phyloP scores from a whole-genome alignment of 35 echinoderm and acorn worm genomes.

The Stichopus chloronotus region DNA sequence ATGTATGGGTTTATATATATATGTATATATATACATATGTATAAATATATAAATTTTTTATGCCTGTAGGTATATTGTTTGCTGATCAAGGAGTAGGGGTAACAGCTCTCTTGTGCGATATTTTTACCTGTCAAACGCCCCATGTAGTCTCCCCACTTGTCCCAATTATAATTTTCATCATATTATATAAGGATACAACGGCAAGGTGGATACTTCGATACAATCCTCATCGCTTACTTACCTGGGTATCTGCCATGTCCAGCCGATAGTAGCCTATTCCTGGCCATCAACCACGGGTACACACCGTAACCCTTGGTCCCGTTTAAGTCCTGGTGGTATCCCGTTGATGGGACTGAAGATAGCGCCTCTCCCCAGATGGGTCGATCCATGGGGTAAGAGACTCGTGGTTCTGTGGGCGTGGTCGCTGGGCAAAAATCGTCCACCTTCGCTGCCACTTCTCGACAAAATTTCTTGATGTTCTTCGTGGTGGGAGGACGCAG shows the following conservation, averaged over 20 bases:
- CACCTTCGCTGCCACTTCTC: background rate
- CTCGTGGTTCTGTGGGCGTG: constrained; percentile 6
- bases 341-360: constrained; percentile 28
- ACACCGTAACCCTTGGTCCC: constrained; percentile 47
- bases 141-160: too few relatives aligned
- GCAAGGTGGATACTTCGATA: too few relatives aligned
- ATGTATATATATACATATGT: background rate
- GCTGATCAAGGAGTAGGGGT: too few relatives aligned
- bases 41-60: background rate
- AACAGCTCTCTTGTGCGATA: too few relatives aligned
- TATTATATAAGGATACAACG: too few relatives aligned
- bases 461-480: constrained; percentile 47
- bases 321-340: constrained; percentile 21
- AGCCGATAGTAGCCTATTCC: constrained; percentile 40
- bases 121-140: too few relatives aligned
- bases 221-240: background rate
- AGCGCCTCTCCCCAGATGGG: background rate
- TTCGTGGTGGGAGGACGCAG: constrained; percentile 14
- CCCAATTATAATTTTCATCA: too few relatives aligned
- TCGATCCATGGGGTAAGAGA: background rate
- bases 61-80: background rate
- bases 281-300: constrained; percentile 54
- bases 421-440: background rate
- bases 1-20: too few relatives aligned
- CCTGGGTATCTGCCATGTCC: constrained; percentile 29